Evolutionary conservation across 2,797 vertebrate species (phyloP).

Genomic region (Sternotherus odoratus): DNA sequence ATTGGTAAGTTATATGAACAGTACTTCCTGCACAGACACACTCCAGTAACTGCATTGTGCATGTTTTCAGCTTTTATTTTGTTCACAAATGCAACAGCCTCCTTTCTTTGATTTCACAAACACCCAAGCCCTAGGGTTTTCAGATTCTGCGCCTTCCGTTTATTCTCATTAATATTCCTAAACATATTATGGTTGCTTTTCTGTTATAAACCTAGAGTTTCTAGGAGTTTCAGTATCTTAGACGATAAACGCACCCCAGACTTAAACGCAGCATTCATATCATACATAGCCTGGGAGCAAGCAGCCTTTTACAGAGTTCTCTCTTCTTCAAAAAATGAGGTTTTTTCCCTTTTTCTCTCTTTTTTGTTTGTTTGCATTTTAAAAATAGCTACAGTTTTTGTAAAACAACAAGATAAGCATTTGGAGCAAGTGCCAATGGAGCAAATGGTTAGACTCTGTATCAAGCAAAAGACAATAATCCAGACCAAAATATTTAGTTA

Average conservation of each 20-base stretch:
- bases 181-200: constrained; percentile 38
- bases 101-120: not conserved
- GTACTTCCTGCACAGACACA: not conserved
- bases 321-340: not conserved
- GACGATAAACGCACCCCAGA: constrained; percentile 28
- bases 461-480: not conserved
- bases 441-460: not conserved
- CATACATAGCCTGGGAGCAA: constrained; percentile 11
- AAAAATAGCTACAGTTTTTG: not conserved
- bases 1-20: not conserved
- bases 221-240: constrained; percentile 34
- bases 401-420: not conserved
- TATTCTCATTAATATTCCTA: constrained; percentile 6
- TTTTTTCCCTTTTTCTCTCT: not conserved
- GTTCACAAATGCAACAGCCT: not conserved
- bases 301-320: not conserved
- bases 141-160: constrained; percentile 29
- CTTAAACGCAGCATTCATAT: constrained; percentile 22
- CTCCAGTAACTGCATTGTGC: not conserved
- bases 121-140: not conserved
- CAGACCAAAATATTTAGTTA: constrained; percentile 16
- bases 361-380: not conserved
- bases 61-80: not conserved
- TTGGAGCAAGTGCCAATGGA: not conserved
- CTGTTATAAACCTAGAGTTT: constrained; percentile 29